Percentiles rank a stretch among this genome's conserved stretches.
phyloP scores from a whole-genome alignment of 2,888 invertebrate genomes.

The Lypha dubia region DNA sequence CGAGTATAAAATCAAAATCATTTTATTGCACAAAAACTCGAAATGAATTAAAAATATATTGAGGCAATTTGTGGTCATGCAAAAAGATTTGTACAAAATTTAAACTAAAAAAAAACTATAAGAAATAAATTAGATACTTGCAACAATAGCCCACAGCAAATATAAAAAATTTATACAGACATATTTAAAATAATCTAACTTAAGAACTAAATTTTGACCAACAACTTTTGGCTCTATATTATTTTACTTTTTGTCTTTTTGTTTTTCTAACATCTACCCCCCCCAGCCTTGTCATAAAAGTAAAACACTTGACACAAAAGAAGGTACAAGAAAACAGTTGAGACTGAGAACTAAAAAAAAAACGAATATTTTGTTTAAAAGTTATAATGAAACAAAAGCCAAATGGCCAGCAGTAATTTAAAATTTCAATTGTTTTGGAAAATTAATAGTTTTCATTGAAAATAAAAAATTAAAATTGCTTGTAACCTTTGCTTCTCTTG shows the following conservation, averaged over 20 bases:
- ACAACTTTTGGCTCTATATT: neutral
- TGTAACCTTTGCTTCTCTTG: neutral
- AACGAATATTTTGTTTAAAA: neutral
- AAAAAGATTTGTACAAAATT: neutral
- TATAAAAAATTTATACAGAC: neutral
- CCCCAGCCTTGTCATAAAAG: neutral
- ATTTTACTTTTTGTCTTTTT: neutral
- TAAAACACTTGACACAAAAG: neutral
- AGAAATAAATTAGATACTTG: slow-evolving; percentile 9
- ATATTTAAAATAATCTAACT: neutral
- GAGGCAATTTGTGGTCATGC: neutral
- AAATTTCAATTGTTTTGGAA: slow-evolving; percentile 18
- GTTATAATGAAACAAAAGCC: neutral
- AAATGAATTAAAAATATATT: neutral
- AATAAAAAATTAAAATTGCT: slow-evolving; percentile 5
- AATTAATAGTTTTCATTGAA: slow-evolving; percentile 29
- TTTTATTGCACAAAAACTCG: neutral
- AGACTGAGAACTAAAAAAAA: too few relatives aligned
- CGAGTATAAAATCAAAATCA: too few relatives aligned
- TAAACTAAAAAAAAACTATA: neutral
- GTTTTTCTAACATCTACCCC: neutral
- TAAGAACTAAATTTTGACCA: neutral
- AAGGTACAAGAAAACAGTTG: neutral
- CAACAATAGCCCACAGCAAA: neutral
- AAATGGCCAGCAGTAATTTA: slow-evolving; percentile 17